Evolutionary conservation across 2,888 invertebrate genomes (phyloP), one percentile per base, ranked within the genome.

Genomic region (Eupithecia tripunctaria): DNA sequence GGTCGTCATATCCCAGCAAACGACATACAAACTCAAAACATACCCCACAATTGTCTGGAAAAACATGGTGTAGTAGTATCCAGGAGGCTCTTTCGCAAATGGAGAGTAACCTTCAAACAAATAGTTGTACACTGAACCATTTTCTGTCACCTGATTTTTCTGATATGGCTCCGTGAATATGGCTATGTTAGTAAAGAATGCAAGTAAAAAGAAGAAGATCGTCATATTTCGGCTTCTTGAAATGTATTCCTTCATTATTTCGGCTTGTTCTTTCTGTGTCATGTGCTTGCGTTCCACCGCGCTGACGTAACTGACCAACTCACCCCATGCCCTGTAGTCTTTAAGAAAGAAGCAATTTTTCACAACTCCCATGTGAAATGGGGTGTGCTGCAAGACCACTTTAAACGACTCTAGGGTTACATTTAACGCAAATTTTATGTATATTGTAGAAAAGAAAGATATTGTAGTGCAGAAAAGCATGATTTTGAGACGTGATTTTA

Each of bases 101-200:
- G 92, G 91, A 10, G 86, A 82, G 72, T 86, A 89, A 1, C 86
- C 90, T 71, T 91, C 87, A 74, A 91, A 89, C 0, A 90, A 79
- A n/a, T 86, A 77, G 62, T 85, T 64, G 68, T 90, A 90, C 18
- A 83, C 74, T 38, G 88, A 88, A 2, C 86, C 88, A 72, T 91
- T 88, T 10, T 78, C 84, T 60, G 80, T 80, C 1, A 78, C 72
- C 66, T 83, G 78, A 79, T 88, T 89, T 70, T 88, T 88, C 64
- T 83, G 84, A 79, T 90, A 91, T 0, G 90, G 89, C 70, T 89
- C 88, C 18, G 81, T 70, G 71, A 90, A 91, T 73, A 91, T 86
- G 63, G 80, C 79, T 43, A 88, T 80, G 74, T 90, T 90, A 3
- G 89, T 85, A 70, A 88, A 81, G 51, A 88, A n/a, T n/a, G 62